Evolutionary conservation across 2,888 invertebrate species (phyloP), one percentile per base, ranked within the genome.

Genomic region (Lypha dubia): DNA sequence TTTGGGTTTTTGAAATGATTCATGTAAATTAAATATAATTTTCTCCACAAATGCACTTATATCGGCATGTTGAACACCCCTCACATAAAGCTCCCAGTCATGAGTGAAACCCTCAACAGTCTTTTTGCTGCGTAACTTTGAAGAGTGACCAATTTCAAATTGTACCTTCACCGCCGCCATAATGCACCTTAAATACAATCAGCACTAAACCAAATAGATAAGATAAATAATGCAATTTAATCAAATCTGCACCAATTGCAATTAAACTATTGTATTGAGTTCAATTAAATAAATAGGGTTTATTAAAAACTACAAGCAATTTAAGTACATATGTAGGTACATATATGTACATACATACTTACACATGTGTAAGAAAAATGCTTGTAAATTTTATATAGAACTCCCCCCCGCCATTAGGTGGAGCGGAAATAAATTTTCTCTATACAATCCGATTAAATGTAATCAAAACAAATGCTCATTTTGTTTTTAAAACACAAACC

Each of bases 51-150:
- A 99, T 91, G 96, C 95, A 89, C 96, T 95, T 88, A 99, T 97
- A 90, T 97, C 96, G 87, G 96, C 95, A 88, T 96, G 96, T 90
- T 98, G 97, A 87, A 95, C 95, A 74, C 98, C 98, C 89, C 96
- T 94, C 24, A 99, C 97, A 93, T 96, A 98, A 73, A 99, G 95
- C 92, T 97, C 97, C 99, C 99, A 99, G 92, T 99, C 98, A 93
- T 99, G 99, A 88, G 98, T 99, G 91, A 97, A 98, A 62, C 98
- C 98, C 91, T 98, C 97, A 24, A 95, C 94, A 15, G 98, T 97
- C 88, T 95, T 95, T 91, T 96, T 96, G 73, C 95, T 94, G 89
- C 96, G 95, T 88, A 97, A 92, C 84, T 95, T 94, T 87, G 98
- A 97, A 92, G 95, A 95, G 93, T 99, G 98, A 87, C 98, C 98